Percentiles rank a stretch among this genome's conserved stretches.
Evolutionary conservation across 2,888 invertebrate species (phyloP).

Genomic region (Eulithis prunata): DNA sequence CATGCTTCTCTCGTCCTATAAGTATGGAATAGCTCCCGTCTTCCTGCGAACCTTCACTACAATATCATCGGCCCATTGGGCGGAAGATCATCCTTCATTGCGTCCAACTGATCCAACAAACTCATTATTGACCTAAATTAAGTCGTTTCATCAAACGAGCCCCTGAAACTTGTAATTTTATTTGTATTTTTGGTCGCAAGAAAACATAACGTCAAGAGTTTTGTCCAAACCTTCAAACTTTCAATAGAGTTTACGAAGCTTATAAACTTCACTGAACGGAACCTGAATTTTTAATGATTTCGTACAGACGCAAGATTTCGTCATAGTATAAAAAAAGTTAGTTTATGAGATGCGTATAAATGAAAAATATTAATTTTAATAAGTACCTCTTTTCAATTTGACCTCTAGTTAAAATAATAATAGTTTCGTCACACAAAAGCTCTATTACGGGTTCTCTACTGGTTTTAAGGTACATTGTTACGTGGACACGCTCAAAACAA

Average conservation of each 20-base stretch:
- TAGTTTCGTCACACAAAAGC: no score
- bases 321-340: conserved; percentile 5
- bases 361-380: no score
- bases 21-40: background rate
- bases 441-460: background rate
- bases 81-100: background rate
- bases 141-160: conserved; percentile 35
- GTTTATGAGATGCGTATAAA: background rate
- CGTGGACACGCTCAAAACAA: background rate
- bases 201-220: conserved; percentile 54
- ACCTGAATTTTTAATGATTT: conserved; percentile 61
- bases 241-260: conserved; percentile 52
- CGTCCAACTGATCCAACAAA: conserved; percentile 5
- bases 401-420: no score
- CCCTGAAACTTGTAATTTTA: conserved; percentile 36
- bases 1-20: no score
- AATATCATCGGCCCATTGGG: background rate
- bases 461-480: no score
- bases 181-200: conserved; percentile 44
- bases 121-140: conserved; percentile 30
- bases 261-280: conserved; percentile 49
- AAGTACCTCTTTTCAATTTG: no score
- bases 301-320: conserved; percentile 45
- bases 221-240: conserved; percentile 50
- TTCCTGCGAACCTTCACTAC: background rate